Evolutionary conservation across 2,113 vertebrate species (phyloP).

Genomic region (Pituophis catenifer): DNA sequence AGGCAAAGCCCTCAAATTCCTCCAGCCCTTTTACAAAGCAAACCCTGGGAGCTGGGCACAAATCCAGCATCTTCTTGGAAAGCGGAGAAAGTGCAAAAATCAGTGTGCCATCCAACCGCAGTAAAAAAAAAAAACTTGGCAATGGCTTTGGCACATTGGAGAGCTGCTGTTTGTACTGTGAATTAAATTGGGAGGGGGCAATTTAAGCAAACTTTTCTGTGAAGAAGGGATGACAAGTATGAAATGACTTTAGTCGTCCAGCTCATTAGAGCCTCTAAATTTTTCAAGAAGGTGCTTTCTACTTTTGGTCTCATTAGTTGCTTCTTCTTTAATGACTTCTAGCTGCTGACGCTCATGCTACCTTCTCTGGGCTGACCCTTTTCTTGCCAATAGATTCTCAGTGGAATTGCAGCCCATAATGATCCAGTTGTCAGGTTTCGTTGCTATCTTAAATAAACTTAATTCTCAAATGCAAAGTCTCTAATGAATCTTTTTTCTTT

Average conservation of each 20-base stretch:
- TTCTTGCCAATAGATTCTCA: neutral
- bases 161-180: neutral
- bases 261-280: constrained; percentile 14
- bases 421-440: no score
- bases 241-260: neutral
- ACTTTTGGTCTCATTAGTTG: constrained; percentile 8
- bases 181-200: neutral
- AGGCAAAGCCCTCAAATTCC: neutral
- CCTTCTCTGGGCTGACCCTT: neutral
- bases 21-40: neutral
- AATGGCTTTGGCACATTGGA: neutral
- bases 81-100: neutral
- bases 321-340: neutral
- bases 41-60: neutral
- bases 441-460: no score
- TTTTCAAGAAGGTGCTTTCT: neutral
- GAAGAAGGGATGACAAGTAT: neutral
- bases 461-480: no score
- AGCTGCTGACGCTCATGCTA: neutral
- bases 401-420: neutral
- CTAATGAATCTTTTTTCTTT: no score
- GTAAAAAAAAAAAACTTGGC: neutral
- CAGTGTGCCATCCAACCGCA: neutral
- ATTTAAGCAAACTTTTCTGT: neutral
- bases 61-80: neutral